phyloP scores from a whole-genome alignment of 2,888 invertebrate genomes.

The Ormyrus labotus region DNA sequence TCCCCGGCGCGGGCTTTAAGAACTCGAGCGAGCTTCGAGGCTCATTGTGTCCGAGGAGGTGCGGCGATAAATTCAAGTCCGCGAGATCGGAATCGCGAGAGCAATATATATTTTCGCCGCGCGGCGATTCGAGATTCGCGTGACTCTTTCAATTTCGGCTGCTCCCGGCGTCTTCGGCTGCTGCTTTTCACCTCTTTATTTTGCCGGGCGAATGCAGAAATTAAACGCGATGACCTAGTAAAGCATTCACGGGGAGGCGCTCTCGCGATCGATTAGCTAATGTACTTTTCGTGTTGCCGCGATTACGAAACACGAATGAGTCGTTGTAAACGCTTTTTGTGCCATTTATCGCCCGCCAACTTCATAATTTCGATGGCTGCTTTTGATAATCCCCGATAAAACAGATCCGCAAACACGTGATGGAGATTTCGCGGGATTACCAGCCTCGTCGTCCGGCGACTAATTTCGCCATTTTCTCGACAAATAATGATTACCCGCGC shows the following conservation, averaged over 20 bases:
- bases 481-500: too few species aligned
- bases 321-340: conserved; percentile 1
- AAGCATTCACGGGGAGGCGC: background rate
- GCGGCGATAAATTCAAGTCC: conserved; percentile 27
- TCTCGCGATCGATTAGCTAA: conserved; percentile 33
- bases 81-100: conserved; percentile 23
- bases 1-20: conserved; percentile 1
- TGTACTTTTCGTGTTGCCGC: conserved; percentile 30
- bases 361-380: background rate
- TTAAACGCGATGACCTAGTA: conserved; percentile 45
- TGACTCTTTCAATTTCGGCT: conserved; percentile 45
- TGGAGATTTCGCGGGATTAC: background rate
- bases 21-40: background rate
- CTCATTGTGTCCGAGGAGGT: background rate
- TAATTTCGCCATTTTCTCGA: too few species aligned
- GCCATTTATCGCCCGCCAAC: conserved; percentile 9
- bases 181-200: conserved; percentile 30
- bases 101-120: conserved; percentile 39
- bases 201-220: conserved; percentile 29
- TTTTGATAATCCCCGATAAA: conserved; percentile 5
- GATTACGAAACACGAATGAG: conserved; percentile 26
- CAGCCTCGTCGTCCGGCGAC: too few species aligned
- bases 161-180: background rate
- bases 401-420: background rate
- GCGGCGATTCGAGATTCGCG: conserved; percentile 55